Conservation (phyloP, 2,797 vertebrate genomes). For the Vultur gryphus region DNA sequence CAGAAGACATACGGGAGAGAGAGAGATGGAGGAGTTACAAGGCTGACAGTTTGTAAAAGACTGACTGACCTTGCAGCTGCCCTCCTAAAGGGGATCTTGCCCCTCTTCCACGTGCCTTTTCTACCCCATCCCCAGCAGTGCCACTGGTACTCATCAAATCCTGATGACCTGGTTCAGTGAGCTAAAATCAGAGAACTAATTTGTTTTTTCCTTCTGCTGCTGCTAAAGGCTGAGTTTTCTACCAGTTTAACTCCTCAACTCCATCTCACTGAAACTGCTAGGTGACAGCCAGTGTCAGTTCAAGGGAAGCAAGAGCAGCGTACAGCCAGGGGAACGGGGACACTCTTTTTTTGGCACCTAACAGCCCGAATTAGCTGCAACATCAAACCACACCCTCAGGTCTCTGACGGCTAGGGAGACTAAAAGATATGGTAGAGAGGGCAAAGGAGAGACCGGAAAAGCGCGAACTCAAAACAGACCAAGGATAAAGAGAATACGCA, state of each 20-base stretch:
- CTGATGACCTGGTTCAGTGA: not conserved
- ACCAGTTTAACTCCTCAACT: not conserved
- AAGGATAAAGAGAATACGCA: conserved; percentile 7
- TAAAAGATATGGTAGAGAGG: not conserved
- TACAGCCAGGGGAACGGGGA: not conserved
- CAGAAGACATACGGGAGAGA: not conserved
- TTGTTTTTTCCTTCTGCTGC: not conserved
- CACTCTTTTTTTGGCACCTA: not conserved
- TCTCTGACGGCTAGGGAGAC: not conserved
- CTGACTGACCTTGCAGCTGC: not conserved
- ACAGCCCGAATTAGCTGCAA: not conserved
- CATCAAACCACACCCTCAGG: not conserved
- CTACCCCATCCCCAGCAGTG: not conserved
- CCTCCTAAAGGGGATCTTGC: not conserved
- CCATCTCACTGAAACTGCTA: not conserved
- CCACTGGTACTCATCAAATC: not conserved
- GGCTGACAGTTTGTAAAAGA: not conserved
- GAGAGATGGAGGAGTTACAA: not conserved
- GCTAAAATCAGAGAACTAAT: not conserved
- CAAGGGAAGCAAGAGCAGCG: not conserved
- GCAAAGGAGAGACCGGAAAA: conserved; percentile 47
- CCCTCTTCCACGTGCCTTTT: not conserved
- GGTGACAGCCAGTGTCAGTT: not conserved
- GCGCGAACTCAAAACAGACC: conserved; percentile 12
- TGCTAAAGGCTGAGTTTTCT: not conserved